Evolutionary conservation across 2,113 vertebrate species (phyloP).

Genomic region (Calyptomena viridis): DNA sequence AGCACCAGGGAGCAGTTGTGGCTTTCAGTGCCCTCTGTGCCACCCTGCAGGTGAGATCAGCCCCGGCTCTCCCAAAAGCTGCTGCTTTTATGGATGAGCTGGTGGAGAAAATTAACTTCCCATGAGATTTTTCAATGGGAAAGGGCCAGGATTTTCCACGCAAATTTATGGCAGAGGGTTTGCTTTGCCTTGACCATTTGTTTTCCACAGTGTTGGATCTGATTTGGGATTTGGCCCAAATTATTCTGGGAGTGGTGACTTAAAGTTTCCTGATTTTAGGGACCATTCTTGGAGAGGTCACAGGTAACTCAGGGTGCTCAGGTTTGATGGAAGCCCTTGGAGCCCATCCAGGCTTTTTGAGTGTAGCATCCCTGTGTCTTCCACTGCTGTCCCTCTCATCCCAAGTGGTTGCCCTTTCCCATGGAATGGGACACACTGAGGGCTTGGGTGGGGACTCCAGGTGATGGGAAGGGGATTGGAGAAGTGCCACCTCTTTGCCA

Average conservation of each 20-base stretch:
- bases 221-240: background rate
- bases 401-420: background rate
- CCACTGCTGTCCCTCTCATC: background rate
- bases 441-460: background rate
- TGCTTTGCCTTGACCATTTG: rapidly evolving
- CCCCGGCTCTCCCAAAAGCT: background rate
- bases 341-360: background rate
- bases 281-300: background rate
- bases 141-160: background rate
- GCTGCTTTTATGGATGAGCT: background rate
- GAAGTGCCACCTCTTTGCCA: background rate
- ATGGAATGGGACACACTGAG: background rate
- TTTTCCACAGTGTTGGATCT: background rate
- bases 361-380: rapidly evolving
- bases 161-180: background rate
- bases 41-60: background rate
- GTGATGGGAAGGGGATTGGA: background rate
- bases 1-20: background rate
- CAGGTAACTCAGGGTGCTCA: background rate
- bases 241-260: background rate
- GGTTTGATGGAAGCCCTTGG: background rate
- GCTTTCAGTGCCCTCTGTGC: background rate
- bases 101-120: background rate
- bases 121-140: background rate
- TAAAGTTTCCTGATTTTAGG: background rate